Percentiles rank a stretch among this genome's conserved stretches.
phyloP scores from a whole-genome alignment of 2,888 invertebrate genomes.

The Ophion obscuratus region DNA sequence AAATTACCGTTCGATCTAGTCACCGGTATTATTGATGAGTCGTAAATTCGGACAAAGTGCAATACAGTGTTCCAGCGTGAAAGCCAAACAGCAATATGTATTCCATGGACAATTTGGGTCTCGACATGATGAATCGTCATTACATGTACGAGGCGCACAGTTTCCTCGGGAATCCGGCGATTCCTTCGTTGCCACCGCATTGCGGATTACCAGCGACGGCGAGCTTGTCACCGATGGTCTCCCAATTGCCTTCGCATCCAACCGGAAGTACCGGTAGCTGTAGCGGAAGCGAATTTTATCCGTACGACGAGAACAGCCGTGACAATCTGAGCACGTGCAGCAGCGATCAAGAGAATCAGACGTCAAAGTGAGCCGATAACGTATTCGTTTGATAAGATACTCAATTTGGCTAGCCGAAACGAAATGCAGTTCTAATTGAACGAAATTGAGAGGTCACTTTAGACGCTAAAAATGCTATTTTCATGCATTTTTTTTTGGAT shows the following conservation, averaged over 20 bases:
- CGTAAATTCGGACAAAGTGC: slow-evolving; percentile 29
- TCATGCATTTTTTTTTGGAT: too few species aligned
- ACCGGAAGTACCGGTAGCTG: slow-evolving; percentile 87
- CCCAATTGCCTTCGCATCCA: slow-evolving; percentile 80
- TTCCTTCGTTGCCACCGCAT: slow-evolving; percentile 82
- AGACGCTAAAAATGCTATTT: too few species aligned
- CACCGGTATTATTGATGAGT: slow-evolving; percentile 13
- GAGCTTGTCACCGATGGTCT: slow-evolving; percentile 78
- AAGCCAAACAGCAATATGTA: slow-evolving; percentile 84
- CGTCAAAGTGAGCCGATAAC: slow-evolving; percentile 87
- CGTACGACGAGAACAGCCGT: slow-evolving; percentile 88
- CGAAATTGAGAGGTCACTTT: not conserved
- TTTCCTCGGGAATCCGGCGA: slow-evolving; percentile 83
- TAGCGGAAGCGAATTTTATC: slow-evolving; percentile 89
- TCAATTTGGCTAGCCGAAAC: not conserved
- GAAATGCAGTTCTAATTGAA: not conserved
- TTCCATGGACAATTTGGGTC: slow-evolving; percentile 89
- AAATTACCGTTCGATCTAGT: not conserved
- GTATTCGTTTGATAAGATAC: not conserved
- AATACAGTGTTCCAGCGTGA: slow-evolving; percentile 7
- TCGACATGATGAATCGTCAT: slow-evolving; percentile 89
- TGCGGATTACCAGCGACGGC: slow-evolving; percentile 76
- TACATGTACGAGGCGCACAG: slow-evolving; percentile 86
- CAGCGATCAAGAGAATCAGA: slow-evolving; percentile 93
- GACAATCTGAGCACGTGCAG: slow-evolving; percentile 90